Conservation (phyloP, 2,113 vertebrate species). For the Caretta caretta region DNA sequence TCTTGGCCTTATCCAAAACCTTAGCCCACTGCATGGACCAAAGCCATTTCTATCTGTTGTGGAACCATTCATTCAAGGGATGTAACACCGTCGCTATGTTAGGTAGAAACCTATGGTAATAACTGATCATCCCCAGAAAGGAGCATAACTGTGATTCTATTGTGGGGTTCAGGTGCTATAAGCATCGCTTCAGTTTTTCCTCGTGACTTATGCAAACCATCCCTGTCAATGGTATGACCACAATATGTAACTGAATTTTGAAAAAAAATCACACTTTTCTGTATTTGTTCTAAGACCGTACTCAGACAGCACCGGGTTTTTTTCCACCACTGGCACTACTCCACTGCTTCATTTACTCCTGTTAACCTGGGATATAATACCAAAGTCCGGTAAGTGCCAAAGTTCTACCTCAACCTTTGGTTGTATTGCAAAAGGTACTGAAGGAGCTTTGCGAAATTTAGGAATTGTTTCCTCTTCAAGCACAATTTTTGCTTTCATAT, state of each 20-base stretch:
- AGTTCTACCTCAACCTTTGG: not conserved
- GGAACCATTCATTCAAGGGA: not conserved
- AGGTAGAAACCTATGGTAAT: not conserved
- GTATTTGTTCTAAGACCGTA: not conserved
- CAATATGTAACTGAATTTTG: not conserved
- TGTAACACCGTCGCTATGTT: not conserved
- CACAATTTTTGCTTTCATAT: not conserved
- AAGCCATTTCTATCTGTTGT: not conserved
- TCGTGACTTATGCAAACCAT: not conserved
- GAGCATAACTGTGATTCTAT: conserved; percentile 50
- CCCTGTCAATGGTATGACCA: not conserved
- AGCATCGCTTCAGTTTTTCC: not conserved
- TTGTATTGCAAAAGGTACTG: not conserved
- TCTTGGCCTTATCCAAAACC: not conserved
- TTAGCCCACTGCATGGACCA: not conserved
- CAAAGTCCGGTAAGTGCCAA: not conserved
- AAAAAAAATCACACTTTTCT: not conserved
- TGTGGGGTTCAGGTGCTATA: conserved; percentile 38
- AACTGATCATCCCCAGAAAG: conserved; percentile 21
- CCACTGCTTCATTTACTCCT: not conserved
- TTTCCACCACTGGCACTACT: not conserved
- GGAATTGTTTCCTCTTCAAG: not conserved
- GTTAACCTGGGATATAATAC: not conserved
- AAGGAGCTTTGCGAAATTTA: not conserved
- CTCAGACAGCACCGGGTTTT: not conserved